Percentiles rank a stretch among this genome's conserved stretches.
Conservation (phyloP, 2,113 vertebrate genomes). For the Thoracochromis brauschi region DNA sequence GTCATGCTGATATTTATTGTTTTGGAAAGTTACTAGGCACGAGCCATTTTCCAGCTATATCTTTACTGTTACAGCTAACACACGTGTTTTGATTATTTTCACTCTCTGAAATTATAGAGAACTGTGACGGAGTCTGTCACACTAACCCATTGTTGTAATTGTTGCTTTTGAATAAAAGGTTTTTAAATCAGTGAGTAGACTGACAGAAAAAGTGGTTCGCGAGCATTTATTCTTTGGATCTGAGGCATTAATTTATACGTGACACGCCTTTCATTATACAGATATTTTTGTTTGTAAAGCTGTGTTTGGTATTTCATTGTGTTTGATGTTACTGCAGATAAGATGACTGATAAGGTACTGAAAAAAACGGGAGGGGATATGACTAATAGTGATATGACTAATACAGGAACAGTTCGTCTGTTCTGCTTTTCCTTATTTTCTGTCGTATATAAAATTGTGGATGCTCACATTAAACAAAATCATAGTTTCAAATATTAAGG, state of each 20-base stretch:
- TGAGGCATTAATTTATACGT: background rate
- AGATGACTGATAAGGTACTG: background rate
- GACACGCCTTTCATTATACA: background rate
- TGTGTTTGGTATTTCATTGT: background rate
- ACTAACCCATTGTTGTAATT: background rate
- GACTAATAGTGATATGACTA: background rate
- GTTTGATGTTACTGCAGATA: background rate
- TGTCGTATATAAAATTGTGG: background rate
- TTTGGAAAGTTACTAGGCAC: background rate
- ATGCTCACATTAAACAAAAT: background rate
- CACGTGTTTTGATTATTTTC: background rate
- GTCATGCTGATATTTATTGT: background rate
- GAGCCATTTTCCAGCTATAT: background rate
- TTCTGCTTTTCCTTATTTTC: background rate
- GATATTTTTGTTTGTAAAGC: background rate
- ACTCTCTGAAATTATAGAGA: background rate
- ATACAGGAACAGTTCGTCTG: rapidly evolving
- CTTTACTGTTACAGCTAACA: background rate
- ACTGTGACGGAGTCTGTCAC: background rate
- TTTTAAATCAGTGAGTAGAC: background rate
- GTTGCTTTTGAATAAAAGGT: background rate
- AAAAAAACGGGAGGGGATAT: background rate
- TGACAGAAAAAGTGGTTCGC: background rate
- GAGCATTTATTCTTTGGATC: background rate
- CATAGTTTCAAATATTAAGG: background rate